Percentiles rank a stretch among this genome's conserved stretches.
phyloP scores from a whole-genome alignment of 30 jellyfish, hydroid and myxozoan genomes.

The Rhopilema esculentum region DNA sequence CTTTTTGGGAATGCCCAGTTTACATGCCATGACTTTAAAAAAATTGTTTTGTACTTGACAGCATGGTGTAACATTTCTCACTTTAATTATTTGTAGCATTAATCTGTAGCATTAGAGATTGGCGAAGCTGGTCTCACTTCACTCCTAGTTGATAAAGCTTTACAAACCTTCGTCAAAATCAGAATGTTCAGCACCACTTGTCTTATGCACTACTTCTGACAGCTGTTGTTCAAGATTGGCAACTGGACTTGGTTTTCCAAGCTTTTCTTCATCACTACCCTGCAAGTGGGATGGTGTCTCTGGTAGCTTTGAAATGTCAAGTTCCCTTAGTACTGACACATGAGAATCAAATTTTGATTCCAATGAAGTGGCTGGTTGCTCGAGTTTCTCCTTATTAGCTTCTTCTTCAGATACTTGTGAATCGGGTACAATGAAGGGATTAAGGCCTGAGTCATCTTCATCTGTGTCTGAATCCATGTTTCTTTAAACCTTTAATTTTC shows the following conservation, averaged over 20 bases:
- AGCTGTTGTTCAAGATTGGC: background rate
- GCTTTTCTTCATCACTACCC: background rate
- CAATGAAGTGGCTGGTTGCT: background rate
- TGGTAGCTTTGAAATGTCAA: background rate
- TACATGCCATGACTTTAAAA: no score
- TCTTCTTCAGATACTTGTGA: slow-evolving; percentile 7
- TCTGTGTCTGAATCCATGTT: slow-evolving; percentile 6
- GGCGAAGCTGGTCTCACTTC: no score
- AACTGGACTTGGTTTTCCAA: background rate
- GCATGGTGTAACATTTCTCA: no score
- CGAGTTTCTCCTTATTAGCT: background rate
- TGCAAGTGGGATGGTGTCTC: background rate
- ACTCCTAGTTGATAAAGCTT: no score
- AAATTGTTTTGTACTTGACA: no score
- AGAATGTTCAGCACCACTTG: background rate
- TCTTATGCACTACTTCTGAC: background rate
- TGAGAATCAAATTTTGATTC: background rate
- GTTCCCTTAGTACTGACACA: background rate
- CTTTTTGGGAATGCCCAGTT: no score
- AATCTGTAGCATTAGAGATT: no score
- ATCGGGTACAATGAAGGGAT: slow-evolving; percentile 15
- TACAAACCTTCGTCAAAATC: background rate
- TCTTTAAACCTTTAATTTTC: no score
- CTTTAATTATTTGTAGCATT: no score
- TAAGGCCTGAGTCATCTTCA: slow-evolving; percentile 1